Base-by-base conservation (phyloP, 53 echinoderm and acorn worm species). In the Mesocentrotus franciscanus region DNA sequence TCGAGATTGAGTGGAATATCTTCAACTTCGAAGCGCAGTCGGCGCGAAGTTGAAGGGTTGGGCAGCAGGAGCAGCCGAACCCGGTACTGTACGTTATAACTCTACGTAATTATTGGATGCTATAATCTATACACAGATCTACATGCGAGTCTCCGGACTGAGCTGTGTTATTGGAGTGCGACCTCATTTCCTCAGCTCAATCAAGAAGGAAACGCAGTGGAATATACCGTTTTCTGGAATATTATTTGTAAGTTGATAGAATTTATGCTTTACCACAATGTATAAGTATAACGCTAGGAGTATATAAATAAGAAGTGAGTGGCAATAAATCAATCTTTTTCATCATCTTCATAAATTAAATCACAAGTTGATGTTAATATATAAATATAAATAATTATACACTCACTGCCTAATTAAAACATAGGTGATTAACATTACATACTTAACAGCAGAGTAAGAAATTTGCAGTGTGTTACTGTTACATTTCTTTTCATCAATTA, bases 161-260 rank as follows among this genome's bases (percentile, higher is more conserved):
- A 68, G 68, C 22, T 76, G 76, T 33, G 30, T 30, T 30, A 33
- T 33, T 76, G 76, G 13, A 32, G 32, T 76, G 76, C 76, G 76
- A 76, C 76, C 30, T 76, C 76, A 76, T 76, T 76, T 76, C 76
- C 76, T 76, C 33, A 33, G 76, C 33, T 76, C 76, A 30, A 76
- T 10, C 76, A 30, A 14, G 4, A 76, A 30, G 30, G 33, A 33
- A 76, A 76, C 76, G 33, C 30, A 76, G 76, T 76, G 76, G 76
- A 76, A 32, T 30, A 76, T 32, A 32, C 29, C 76, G 15, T 30
- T 76, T 76, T 32, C 32, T 12, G 29, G 32, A 32, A 75, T 76
- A 32, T 13, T 32, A 76, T 76, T 76, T 76, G 76, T 76, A 76
- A 76, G 76, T 76, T 30, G 32, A 76, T 76, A 4, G 13, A 75